Base-by-base conservation (phyloP, 2,888 invertebrate genomes). In the Lysandra bellargus region DNA sequence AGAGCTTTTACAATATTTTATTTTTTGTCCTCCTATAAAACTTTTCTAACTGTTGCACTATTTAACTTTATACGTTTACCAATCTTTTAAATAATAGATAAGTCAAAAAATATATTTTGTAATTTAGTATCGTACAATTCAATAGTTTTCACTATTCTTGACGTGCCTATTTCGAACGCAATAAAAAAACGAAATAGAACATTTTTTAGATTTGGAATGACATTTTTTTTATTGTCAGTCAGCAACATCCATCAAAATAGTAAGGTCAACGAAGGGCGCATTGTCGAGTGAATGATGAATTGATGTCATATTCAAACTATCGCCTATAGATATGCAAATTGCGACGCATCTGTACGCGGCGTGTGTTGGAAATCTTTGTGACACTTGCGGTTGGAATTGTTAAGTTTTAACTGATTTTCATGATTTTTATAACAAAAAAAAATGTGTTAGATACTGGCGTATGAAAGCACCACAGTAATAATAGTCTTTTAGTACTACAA, bases 231-330 rank as follows among this genome's bases (percentile, higher is more conserved):
- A 64, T 69, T 75, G 49, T 78, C 73, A 44, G 57, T 76, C 69
- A 80, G 76, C 77, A 77, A 64, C 79, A 81, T 81, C 82, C 81
- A 81, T 82, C 81, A 81, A 80, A 82, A 82, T 79, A 83, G 82
- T 80, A 84, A 83, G 84, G 78, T 80, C 87, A 89, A 88, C 89
- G 83, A 83, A 84, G 85, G 83, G 82, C 82, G 85, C 87, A 90
- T 92, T 93, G 92, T 92, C 89, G 87, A 85, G 83, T 81, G 17
- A n/a, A 61, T 93, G 94, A 94, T 91, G 88, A 90, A 94, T 92
- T 86, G 88, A 83, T 92, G 91, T 92, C 91, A 91, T 88, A 90
- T 89, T 88, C 91, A 87, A 88, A 89, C 87, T 86, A 88, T 87
- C 85, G 83, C 84, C 84, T 84, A 88, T 91, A 90, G 86, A 90